These are phyloP conservation scores for Epinotia brunnichana DNA, from an alignment of 2,888 invertebrate genomes.

Conservation along the genomic window DNA sequence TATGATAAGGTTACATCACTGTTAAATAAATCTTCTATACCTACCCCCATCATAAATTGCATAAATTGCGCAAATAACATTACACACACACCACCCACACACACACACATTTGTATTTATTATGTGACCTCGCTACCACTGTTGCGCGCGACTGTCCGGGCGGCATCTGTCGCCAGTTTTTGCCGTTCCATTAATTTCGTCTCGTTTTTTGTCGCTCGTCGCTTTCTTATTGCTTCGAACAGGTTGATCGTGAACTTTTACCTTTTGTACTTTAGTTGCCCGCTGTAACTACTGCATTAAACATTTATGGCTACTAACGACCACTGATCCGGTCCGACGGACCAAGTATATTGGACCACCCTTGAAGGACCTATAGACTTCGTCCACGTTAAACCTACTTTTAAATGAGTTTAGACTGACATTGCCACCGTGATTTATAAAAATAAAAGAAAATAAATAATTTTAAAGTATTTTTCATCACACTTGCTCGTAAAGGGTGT, in stretches of 20 bases:
- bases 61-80: too few relatives aligned
- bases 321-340: not conserved
- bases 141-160: conserved; percentile 57
- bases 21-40: too few relatives aligned
- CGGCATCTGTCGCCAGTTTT: conserved; percentile 73
- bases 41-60: too few relatives aligned
- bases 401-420: too few relatives aligned
- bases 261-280: conserved; percentile 26
- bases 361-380: not conserved
- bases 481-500: too few relatives aligned
- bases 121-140: not conserved
- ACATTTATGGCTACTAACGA: conserved; percentile 1
- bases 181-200: conserved; percentile 66
- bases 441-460: too few relatives aligned
- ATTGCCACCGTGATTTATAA: too few relatives aligned
- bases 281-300: conserved; percentile 4
- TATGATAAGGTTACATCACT: too few relatives aligned
- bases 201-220: conserved; percentile 59
- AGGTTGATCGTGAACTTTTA: conserved; percentile 54
- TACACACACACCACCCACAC: too few relatives aligned
- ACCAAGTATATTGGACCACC: not conserved
- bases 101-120: not conserved
- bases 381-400: too few relatives aligned
- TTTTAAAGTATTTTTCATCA: too few relatives aligned
- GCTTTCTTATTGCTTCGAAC: conserved; percentile 49